Evolutionary conservation across 2,113 vertebrate species (phyloP).

Genomic region (Cairina moschata): DNA sequence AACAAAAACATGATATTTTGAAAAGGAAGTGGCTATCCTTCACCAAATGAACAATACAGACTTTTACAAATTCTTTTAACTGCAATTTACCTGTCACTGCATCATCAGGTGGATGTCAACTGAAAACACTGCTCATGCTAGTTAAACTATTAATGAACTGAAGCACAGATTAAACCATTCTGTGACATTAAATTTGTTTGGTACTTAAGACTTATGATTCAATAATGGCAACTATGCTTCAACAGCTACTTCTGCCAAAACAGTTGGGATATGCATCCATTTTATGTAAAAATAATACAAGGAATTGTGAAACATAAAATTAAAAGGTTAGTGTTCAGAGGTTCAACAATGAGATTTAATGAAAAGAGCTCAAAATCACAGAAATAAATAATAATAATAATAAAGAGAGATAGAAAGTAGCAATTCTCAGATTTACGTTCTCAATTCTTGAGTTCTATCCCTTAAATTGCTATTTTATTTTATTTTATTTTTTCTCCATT

Average conservation of each 20-base stretch:
- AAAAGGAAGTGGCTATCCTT: neutral
- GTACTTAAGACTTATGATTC: neutral
- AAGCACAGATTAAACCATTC: neutral
- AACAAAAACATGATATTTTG: neutral
- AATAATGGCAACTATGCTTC: neutral
- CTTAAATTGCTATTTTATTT: neutral
- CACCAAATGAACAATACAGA: neutral
- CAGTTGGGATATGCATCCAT: neutral
- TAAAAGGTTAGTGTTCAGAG: neutral
- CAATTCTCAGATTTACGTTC: neutral
- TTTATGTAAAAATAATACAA: neutral
- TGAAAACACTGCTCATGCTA: neutral
- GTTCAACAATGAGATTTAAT: neutral
- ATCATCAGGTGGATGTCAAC: neutral
- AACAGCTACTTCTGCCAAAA: neutral
- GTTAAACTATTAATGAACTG: neutral
- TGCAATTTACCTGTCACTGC: neutral
- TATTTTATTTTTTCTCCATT: neutral
- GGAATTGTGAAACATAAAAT: neutral
- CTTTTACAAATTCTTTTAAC: neutral
- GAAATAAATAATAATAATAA: neutral
- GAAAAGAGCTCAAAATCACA: neutral
- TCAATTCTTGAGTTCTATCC: neutral
- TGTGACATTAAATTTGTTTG: neutral
- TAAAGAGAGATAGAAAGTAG: neutral